Base-by-base conservation (phyloP, 1,140 invertebrate species). In the Chrysopa pallens region DNA sequence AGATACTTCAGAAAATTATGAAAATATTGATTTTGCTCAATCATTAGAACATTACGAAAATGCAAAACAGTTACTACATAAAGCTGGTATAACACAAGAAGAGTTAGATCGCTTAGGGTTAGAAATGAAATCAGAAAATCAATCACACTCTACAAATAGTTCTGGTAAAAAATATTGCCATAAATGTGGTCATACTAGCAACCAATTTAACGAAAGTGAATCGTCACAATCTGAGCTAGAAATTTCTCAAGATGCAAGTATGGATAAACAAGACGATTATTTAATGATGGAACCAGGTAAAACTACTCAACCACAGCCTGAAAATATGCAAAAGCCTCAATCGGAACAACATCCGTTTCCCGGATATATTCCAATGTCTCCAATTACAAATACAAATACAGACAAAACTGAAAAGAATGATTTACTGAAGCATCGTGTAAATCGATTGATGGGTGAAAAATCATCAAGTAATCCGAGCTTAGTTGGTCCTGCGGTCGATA, bases 1-100 rank as follows among this genome's bases (percentile, higher is more conserved):
- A 52, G 43, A 51, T 50, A 36, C 38, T 50, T 5, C 44, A 49
- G 41, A 48, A 37, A 78, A 81, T 59, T 85, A 85, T 55, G 79
- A 73, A 48, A 85, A 85, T 52, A 69, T 84, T 49, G 73, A 79
- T 50, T 84, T 85, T 60, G 78, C 77, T 45, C 69, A 82, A 46
- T 83, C 78, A 1, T 58, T 84, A 23, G 73, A 80, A 53, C 68
- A 80, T 46, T 84, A 84, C 51, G 80, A 85, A 56, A 84, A 84
- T 53, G 75, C 76, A 36, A 79, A 77, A 58, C 76, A 81, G 52
- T 59, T 79, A 36, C 49, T 79, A 9, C 61, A 66, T n/a, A 74
- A 70, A 56, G 68, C 70, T 17, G 70, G 72, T n/a, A 64, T 72
- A 6, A 68, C 67, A 6, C 59, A 68, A 45, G 61, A 60, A 12